phyloP scores from a whole-genome alignment of 1,140 invertebrate species.

The Diorhabda carinulata region DNA sequence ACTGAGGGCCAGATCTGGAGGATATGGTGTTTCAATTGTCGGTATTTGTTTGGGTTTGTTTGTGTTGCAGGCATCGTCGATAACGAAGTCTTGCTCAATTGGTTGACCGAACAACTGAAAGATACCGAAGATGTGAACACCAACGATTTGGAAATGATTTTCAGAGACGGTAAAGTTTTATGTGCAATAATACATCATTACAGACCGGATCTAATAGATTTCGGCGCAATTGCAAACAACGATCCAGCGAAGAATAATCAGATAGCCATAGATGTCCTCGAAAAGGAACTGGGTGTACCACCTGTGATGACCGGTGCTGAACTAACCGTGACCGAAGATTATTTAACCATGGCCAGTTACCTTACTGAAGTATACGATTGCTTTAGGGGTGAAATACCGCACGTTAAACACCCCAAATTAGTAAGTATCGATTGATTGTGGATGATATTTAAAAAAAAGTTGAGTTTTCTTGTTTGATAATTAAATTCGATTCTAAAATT shows the following conservation, averaged over 20 bases:
- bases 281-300: conserved; percentile 69
- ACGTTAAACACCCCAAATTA: conserved; percentile 72
- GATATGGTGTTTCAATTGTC: too few species aligned
- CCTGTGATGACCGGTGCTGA: conserved; percentile 82
- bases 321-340: conserved; percentile 72
- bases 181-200: conserved; percentile 83
- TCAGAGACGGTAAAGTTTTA: conserved; percentile 72
- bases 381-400: conserved; percentile 78
- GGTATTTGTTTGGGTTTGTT: neutral
- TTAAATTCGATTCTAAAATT: too few species aligned
- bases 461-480: too few species aligned
- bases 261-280: conserved; percentile 75
- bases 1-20: too few species aligned
- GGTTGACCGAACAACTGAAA: conserved; percentile 72
- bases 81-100: conserved; percentile 69
- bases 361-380: conserved; percentile 82
- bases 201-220: conserved; percentile 83
- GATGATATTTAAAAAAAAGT: too few species aligned
- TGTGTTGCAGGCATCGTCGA: conserved; percentile 53
- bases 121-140: conserved; percentile 63
- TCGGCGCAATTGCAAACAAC: conserved; percentile 60
- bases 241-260: conserved; percentile 67
- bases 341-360: conserved; percentile 75
- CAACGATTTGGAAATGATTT: conserved; percentile 66
- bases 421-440: conserved; percentile 48